A percentile compares a stretch with the other conserved stretches of the same genome.
Evolutionary conservation across 1,140 invertebrate species (phyloP).

Genomic region (Bombus superbus): DNA sequence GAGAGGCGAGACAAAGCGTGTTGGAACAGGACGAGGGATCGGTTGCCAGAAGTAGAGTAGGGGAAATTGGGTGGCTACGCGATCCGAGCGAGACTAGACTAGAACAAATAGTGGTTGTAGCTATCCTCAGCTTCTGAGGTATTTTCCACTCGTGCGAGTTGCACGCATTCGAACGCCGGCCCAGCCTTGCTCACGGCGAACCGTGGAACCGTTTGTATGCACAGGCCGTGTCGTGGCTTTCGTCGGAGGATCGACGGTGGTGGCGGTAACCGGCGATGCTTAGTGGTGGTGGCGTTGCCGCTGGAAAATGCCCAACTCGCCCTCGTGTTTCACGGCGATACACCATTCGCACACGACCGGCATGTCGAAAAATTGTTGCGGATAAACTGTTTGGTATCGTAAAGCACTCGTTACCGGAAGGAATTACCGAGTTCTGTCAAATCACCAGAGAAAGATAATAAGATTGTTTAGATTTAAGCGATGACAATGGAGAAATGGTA

Average conservation of each 20-base stretch:
- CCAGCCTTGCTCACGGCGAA: constrained; percentile 32
- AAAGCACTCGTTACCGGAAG: not conserved
- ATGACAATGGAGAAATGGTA: not conserved
- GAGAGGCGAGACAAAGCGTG: constrained; percentile 42
- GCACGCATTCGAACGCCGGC: constrained; percentile 52
- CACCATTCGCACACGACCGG: not conserved
- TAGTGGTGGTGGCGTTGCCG: constrained; percentile 25
- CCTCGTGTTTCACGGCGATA: not conserved
- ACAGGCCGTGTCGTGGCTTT: constrained; percentile 54
- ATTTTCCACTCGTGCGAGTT: constrained; percentile 73
- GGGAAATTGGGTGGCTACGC: constrained; percentile 72
- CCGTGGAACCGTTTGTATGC: constrained; percentile 44
- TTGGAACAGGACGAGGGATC: constrained; percentile 36
- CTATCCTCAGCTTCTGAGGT: constrained; percentile 77
- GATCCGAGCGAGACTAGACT: constrained; percentile 76
- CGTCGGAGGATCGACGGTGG: constrained; percentile 23
- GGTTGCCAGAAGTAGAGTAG: not conserved
- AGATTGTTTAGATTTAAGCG: too few relatives aligned
- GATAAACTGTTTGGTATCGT: constrained; percentile 13
- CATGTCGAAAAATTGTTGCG: constrained; percentile 10
- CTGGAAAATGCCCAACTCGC: constrained; percentile 11
- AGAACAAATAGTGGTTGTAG: constrained; percentile 81
- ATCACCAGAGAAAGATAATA: too few relatives aligned
- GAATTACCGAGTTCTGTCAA: not conserved
- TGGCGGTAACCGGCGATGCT: not conserved